Evolutionary conservation across 1,140 invertebrate genomes (phyloP), one percentile per base, ranked within the genome.

Genomic region (Geopemphigus sp.): DNA sequence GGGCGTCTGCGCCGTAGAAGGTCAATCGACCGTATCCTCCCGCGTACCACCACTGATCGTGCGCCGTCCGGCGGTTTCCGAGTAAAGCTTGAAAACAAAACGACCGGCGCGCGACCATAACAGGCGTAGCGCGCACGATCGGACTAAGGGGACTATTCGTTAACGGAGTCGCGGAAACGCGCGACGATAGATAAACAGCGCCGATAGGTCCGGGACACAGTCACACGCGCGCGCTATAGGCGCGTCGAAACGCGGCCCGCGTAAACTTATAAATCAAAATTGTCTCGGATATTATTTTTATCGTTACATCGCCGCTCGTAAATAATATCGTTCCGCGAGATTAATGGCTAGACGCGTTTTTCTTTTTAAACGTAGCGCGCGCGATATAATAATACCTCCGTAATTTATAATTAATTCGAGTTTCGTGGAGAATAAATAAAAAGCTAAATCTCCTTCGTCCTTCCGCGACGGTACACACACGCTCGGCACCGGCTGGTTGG

Each of bases 321-420:
- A 24, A 68, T 68, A 24, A 68, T 68, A 66, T 39, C 26, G 64
- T 68, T 8, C 32, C n/a, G 22, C 56, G 22, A 47, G 45, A 68
- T 47, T 68, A 68, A 68, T 68, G 64, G 45, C n/a, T 68, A 24
- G 45, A 68, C 14, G 39, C 50, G 17, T 15, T 47, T 66, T 66
- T 14, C 8, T 15, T 68, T 66, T 66, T 14, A 22, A 22, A 57
- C 14, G 54, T 57, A 57, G 10, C 3, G n/a, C 6, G 0, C 19
- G 22, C 50, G 22, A 50, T 68, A 68, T 68, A 50, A 68, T 68
- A 50, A 50, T 68, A 17, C 22, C 45, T 50, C 22, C 64, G 50
- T 68, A 47, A 68, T 68, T 68, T 47, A 68, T 68, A 68, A 68
- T 47, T 68, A 47, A 45, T 66, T 47, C 64, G 45, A 50, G 22